These are phyloP conservation scores for Belonocnema kinseyi DNA, from an alignment of 1,140 invertebrate species.

Conservation along the genomic window DNA sequence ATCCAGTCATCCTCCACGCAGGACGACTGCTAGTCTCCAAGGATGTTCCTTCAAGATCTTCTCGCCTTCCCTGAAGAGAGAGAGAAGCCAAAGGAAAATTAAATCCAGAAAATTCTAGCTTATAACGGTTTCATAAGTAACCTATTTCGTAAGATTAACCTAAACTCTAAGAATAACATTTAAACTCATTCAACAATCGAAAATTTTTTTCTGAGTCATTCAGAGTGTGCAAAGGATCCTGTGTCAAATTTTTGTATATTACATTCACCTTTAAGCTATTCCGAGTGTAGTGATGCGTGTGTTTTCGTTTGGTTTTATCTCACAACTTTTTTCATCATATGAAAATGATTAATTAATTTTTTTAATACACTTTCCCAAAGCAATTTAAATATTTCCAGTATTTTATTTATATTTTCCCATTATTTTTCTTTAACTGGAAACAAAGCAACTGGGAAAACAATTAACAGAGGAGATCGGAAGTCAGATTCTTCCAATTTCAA, in stretches of 20 bases:
- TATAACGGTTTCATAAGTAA: slow-evolving; percentile 16
- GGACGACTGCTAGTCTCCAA: slow-evolving; percentile 66
- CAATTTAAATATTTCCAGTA: neutral
- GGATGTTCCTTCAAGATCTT: slow-evolving; percentile 16
- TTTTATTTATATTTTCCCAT: neutral
- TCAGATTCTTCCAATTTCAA: too few species aligned
- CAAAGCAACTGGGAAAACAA: neutral
- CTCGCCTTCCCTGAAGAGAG: slow-evolving; percentile 29
- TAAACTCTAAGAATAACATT: neutral
- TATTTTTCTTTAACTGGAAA: neutral
- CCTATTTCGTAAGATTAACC: slow-evolving; percentile 5
- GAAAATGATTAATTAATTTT: too few species aligned
- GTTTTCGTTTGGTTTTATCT: neutral
- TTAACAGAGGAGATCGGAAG: neutral
- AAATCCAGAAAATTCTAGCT: neutral
- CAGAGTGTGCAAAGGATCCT: neutral
- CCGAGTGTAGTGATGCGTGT: neutral
- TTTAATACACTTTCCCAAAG: neutral
- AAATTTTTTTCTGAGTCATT: neutral
- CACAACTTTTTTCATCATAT: too few species aligned
- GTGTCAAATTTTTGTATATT: neutral
- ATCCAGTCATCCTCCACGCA: slow-evolving; percentile 63
- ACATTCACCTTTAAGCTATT: neutral
- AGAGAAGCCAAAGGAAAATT: slow-evolving; percentile 8
- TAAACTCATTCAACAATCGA: neutral